Evolutionary conservation across 2,797 vertebrate species (phyloP), one percentile per base, ranked within the genome.

Genomic region (Etheostoma nigrum): DNA sequence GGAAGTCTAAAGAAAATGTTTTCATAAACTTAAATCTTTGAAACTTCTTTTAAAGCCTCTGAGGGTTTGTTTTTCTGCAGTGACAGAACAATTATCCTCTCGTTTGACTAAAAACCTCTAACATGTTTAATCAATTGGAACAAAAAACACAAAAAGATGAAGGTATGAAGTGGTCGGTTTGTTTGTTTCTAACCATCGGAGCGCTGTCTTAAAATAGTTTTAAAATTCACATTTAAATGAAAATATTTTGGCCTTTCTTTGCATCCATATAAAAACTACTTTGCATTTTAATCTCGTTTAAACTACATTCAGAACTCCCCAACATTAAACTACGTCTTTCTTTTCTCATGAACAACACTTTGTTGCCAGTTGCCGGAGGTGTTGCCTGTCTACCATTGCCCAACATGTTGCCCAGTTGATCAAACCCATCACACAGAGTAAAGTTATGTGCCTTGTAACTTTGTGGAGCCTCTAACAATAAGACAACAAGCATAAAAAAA

Each of bases 391-490:
- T 44, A 25, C 13, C 1, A 7, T 78, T 42, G 49, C 66, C 16
- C 40, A 52, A 79, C 30, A 11, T 15, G 52, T 62, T 6, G 59
- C 58, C 64, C 25, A 2, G 45, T 18, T 52, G 27, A n/a, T 63
- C 4, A 18, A 5, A 47, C 53, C n/a, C 27, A 18, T 27, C 14
- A 27, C 18, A 54, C 18, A 2, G 23, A 4, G 6, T 72, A 27
- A 2, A 62, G 10, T 61, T 81, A 87, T 84, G 88, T 87, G 85
- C 83, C 78, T 79, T 57, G 1, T 54, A 78, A 79, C 82, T 83
- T 68, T 79, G 33, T 33, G 53, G 67, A 76, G 53, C 52, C 49
- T 76, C 65, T 0, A 19, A 77, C 74, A 52, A 12, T 16, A 66
- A 79, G 44, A 79, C 59, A 21, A 78, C 5, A 44, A 30, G 4